Percentiles rank a stretch among this genome's conserved stretches.
Conservation (phyloP, 2,113 vertebrate species). For the Sapayoa aenigma region DNA sequence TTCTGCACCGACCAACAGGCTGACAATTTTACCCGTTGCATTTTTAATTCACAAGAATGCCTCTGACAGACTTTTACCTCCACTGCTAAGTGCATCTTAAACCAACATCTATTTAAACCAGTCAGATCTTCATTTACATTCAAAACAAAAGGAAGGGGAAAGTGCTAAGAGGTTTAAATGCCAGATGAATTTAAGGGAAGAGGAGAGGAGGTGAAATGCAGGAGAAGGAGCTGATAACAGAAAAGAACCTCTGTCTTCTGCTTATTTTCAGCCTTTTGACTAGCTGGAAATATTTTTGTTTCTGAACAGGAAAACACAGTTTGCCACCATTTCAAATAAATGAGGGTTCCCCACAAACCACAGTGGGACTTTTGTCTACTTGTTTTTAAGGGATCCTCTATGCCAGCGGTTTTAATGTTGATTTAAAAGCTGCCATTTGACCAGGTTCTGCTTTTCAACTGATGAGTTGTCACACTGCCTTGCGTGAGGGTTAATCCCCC, state of each 20-base stretch:
- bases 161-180: neutral
- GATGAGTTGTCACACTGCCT: conserved; percentile 26
- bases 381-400: conserved; percentile 23
- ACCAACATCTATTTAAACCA: neutral
- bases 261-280: neutral
- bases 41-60: neutral
- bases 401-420: neutral
- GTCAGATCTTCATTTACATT: conserved; percentile 4
- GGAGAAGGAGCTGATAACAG: neutral
- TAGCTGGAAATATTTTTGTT: neutral
- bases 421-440: conserved; percentile 32
- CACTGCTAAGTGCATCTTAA: neutral
- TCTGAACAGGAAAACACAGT: neutral
- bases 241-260: neutral
- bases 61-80: neutral
- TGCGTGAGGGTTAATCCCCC: conserved; percentile 50
- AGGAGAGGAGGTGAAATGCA: neutral
- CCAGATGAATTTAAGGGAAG: neutral
- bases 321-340: conserved; percentile 17
- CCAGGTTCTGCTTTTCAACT: conserved; percentile 46
- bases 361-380: neutral
- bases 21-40: neutral
- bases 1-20: neutral
- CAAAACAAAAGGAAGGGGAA: conserved; percentile 22
- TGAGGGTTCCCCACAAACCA: conserved; percentile 22